Base-by-base conservation (phyloP, 2,797 vertebrate species). In the Coracias cyanogaster region DNA sequence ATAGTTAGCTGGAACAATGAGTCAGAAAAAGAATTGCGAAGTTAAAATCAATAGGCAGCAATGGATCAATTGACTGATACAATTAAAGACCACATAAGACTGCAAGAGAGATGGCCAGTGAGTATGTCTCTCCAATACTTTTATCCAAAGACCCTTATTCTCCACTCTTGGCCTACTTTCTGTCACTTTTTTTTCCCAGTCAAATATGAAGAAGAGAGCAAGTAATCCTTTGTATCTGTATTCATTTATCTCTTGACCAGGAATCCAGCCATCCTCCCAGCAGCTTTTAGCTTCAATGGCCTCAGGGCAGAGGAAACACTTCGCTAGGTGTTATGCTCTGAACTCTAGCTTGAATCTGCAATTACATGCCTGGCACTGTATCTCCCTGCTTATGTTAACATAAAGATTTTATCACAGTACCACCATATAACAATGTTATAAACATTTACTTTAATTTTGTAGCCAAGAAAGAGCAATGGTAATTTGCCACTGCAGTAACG, bases 401-500 rank as follows among this genome's bases (percentile, higher is more conserved):
- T 51, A 55, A 48, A 88, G 80, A 82, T 89, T 83, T 88, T 86
- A 86, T 82, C 77, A 54, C 55, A 52, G 37, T 66, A 35, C 12
- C 39, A 73, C 33, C 57, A 62, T 67, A 51, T 58, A 94, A 78
- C 46, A 80, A 58, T 14, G 61, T 45, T 71, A 71, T 78, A 88
- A 97, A 89, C 13, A 81, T 89, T 86, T 74, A 74, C 24, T 14
- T 49, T 87, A 31, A 85, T 91, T 95, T 67, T 69, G 62, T 74
- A 86, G 80, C 73, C 58, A 61, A 67, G 82, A 72, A 86, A 69
- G 66, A 81, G 65, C 62, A 95, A 33, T 33, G 58, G 57, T 83
- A 83, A 94, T 96, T 83, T 92, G 61, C 84, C 69, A 69, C 66
- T 81, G 67, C 52, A 89, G 83, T 89, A 92, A 91, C 54, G 45